Conservation (phyloP, 2,888 invertebrate species). For the Xylocampa areola region DNA sequence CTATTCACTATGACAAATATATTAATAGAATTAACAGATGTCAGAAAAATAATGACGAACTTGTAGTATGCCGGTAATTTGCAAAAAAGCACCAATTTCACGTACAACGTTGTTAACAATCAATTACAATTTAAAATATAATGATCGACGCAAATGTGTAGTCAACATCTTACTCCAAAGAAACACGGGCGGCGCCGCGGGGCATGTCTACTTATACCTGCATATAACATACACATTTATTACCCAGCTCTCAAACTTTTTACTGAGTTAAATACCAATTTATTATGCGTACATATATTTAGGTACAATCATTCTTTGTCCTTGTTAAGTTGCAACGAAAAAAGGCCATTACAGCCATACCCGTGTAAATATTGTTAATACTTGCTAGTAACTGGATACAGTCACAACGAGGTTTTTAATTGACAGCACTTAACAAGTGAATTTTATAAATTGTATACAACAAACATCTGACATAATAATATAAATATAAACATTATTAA, state of each 20-base stretch:
- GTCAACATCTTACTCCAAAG: conserved; percentile 38
- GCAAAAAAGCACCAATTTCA: conserved; percentile 16
- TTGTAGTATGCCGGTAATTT: conserved; percentile 7
- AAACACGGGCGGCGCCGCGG: conserved; percentile 24
- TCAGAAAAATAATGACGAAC: conserved; percentile 3
- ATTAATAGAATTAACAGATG: too few relatives aligned
- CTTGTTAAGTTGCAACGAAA: conserved; percentile 34
- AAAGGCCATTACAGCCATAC: conserved; percentile 13
- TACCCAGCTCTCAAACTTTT: conserved; percentile 36
- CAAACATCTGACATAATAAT: conserved; percentile 1
- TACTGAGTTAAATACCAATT: conserved; percentile 48
- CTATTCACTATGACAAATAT: too few relatives aligned
- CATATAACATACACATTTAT: conserved; percentile 40
- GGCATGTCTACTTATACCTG: conserved; percentile 15
- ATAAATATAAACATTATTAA: neutral
- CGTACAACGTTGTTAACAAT: conserved; percentile 38
- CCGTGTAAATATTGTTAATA: conserved; percentile 42
- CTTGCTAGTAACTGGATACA: conserved; percentile 21
- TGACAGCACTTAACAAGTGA: conserved; percentile 31
- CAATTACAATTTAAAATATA: conserved; percentile 39
- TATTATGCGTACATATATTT: conserved; percentile 45
- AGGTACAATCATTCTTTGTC: conserved; percentile 35
- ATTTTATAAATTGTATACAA: conserved; percentile 23
- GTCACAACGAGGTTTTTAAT: conserved; percentile 43
- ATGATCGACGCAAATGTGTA: conserved; percentile 19